Base-by-base conservation (phyloP, 2,113 vertebrate genomes). In the Spea multiplicata region DNA sequence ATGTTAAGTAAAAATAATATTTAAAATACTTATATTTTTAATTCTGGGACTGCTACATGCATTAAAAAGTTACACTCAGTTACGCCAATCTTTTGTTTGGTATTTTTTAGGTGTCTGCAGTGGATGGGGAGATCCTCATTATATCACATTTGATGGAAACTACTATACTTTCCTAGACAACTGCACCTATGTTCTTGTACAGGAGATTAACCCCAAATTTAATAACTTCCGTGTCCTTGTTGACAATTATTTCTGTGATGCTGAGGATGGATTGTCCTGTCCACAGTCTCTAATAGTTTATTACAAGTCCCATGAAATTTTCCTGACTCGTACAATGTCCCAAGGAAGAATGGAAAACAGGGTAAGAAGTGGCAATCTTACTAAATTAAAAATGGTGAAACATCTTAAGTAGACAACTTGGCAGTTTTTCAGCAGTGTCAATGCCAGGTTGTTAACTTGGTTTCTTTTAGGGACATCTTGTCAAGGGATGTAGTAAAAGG, bases 101-200 rank as follows among this genome's bases (percentile, higher is more conserved):
- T 8, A 5, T 47, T 45, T 47, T 67, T 48, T 12, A 98, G 96
- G 96, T 84, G 88, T 93, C 13, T 98, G 96, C 85, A 93, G 83
- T 8, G 91, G 92, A 82, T 95, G 93, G 94, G 89, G 91, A 4
- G 89, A 89, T 78, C 89, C 87, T 13, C 91, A 95, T 84, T 96
- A 94, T 73, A 79, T 92, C 65, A 98, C 96, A 6, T 98, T 98
- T 17, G 96, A 97, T 68, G 96, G 95, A 82, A 88, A 44, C 44
- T 87, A 89, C 52, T 98, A 95, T 44, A 88, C 81, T 8, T 96
- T 95, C 87, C 84, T 91, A 46, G 84, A 93, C 82, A 93, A 92
- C 68, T 98, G 96, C 85, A 93, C 94, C 0, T 96, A 95, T 0
- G 91, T 95, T 75, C 86, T 98, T 80, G 91, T 96, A 82, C 93